Evolutionary conservation across 2,797 vertebrate genomes (phyloP), one percentile per base, ranked within the genome.

Genomic region (Amblyopsis hoosieri): DNA sequence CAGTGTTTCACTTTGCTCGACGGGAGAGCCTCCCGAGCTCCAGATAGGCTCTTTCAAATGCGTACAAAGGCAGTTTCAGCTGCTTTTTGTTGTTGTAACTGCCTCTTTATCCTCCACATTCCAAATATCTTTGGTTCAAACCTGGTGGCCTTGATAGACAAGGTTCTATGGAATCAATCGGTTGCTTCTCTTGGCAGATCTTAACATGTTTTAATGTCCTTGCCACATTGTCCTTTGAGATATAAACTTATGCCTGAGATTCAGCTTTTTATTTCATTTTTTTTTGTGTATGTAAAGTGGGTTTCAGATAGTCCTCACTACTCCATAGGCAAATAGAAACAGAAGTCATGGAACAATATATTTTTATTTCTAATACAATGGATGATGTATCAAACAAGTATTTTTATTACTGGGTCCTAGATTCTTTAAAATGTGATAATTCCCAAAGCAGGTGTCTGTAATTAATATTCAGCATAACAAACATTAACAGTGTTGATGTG

Each of bases 81-180:
- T 57, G 81, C 82, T 87, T 90, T 92, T 92, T 92, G 87, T 91
- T 85, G 87, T 80, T 72, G 85, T 91, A 91, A 91, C 88, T 88
- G 85, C 87, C 83, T 91, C 85, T 91, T 93, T 90, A 88, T 90
- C 91, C 81, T 72, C 79, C 77, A 79, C 86, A 90, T 92, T 92
- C 89, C 89, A 89, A 91, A 91, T 92, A 82, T 89, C 85, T 89
- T 90, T 92, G 87, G 87, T 90, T 90, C 84, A 86, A 85, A 91
- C 86, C 85, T 86, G 87, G 85, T 88, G 89, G 87, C 91, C 90
- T 94, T 92, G 91, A 92, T 91, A 85, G 85, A 88, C 81, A 88
- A 83, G 84, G 84, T 91, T 90, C 85, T 87, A 87, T 89, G 84
- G 88, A 91, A 90, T 91, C 89, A 92, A 90, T 91, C 77, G 86